phyloP scores from a whole-genome alignment of 2,797 vertebrate species.

The Antrozous pallidus region DNA sequence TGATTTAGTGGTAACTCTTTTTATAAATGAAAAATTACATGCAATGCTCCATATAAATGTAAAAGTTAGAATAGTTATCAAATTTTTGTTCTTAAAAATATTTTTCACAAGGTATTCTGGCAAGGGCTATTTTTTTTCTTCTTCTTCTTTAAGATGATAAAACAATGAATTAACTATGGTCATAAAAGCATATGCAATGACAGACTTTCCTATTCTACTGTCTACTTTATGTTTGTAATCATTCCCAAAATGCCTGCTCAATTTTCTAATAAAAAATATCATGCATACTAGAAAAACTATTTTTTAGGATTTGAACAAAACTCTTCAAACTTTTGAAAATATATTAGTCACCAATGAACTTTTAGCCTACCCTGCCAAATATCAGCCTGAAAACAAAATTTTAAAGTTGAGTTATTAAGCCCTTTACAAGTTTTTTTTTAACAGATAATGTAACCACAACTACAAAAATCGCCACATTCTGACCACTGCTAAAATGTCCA shows the following conservation, averaged over 20 bases:
- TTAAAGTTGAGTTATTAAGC: conserved; percentile 11
- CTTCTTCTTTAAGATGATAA: neutral
- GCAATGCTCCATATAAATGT: neutral
- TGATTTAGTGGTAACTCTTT: neutral
- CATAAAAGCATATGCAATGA: neutral
- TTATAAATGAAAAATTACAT: neutral
- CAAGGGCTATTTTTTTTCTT: neutral
- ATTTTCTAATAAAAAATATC: neutral
- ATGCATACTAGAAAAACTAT: neutral
- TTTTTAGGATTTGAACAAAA: neutral
- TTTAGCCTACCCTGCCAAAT: neutral
- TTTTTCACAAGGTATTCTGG: neutral
- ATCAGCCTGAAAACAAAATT: conserved; percentile 14
- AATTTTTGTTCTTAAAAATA: neutral
- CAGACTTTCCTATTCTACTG: neutral
- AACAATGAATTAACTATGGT: neutral
- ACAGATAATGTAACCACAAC: conserved; percentile 38
- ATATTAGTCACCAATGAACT: neutral
- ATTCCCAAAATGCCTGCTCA: neutral
- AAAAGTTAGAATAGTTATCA: neutral
- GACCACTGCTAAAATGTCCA: conserved; percentile 47
- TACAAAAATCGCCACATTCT: conserved; percentile 18
- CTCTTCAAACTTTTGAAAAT: conserved; percentile 31
- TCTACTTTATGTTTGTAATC: neutral
- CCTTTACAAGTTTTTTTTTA: conserved; percentile 44